Percentiles rank a stretch among this genome's conserved stretches.
Conservation (phyloP, 2,797 vertebrate species). For the Percopsis omiscomaycus region DNA sequence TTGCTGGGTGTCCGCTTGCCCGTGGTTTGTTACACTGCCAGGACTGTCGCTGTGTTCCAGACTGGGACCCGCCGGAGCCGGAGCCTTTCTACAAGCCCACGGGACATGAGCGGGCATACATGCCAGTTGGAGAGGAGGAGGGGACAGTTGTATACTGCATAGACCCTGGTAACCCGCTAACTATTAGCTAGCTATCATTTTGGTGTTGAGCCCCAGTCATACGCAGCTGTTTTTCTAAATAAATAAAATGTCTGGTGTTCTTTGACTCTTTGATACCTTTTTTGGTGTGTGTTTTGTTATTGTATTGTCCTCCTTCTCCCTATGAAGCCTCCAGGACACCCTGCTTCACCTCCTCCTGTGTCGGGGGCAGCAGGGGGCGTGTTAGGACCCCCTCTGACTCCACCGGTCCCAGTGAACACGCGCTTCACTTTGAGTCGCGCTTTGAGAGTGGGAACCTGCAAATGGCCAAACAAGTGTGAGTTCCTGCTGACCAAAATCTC, state of each 20-base stretch:
- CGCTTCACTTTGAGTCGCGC: conserved; percentile 89
- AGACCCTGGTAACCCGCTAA: conserved; percentile 75
- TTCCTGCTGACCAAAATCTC: conserved; percentile 26
- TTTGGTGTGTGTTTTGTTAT: not conserved
- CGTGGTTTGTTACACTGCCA: not conserved
- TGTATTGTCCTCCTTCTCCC: not conserved
- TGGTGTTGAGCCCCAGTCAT: not conserved
- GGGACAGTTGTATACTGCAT: conserved; percentile 82
- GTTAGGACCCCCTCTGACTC: conserved; percentile 56
- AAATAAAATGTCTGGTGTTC: not conserved
- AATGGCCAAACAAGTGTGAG: conserved; percentile 89
- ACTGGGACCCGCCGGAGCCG: conserved; percentile 84
- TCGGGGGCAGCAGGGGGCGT: conserved; percentile 76
- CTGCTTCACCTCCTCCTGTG: conserved; percentile 81
- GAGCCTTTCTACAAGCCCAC: conserved; percentile 85
- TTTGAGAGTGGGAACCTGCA: conserved; percentile 96
- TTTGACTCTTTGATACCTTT: too few species aligned
- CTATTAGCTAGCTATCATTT: not conserved
- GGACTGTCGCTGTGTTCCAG: conserved; percentile 64
- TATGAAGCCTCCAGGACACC: conserved; percentile 65
- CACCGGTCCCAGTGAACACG: conserved; percentile 64
- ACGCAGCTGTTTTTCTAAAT: not conserved
- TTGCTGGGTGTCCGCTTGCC: too few species aligned
- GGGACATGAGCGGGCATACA: conserved; percentile 65
- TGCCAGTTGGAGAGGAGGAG: conserved; percentile 61